Conservation (phyloP, 2,113 vertebrate species). For the Lontra canadensis region DNA sequence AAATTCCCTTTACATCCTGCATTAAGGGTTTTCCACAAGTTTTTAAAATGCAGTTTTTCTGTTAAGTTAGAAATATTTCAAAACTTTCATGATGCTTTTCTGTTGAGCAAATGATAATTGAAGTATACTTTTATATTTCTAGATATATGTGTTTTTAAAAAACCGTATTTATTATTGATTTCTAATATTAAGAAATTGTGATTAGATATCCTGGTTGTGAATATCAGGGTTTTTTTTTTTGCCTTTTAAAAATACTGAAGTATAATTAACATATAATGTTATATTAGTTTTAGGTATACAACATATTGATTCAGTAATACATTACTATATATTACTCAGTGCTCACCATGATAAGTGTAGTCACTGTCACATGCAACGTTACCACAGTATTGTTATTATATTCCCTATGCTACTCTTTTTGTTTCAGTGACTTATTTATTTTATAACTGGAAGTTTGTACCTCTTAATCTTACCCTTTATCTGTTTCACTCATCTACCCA, state of each 20-base stretch:
- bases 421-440: not conserved
- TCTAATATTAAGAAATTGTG: not conserved
- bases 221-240: not conserved
- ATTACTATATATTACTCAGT: not conserved
- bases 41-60: not conserved
- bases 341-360: not conserved
- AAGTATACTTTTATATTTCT: not conserved
- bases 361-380: not conserved
- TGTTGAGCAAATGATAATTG: not conserved
- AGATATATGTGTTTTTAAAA: not conserved
- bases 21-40: not conserved
- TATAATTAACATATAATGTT: not conserved
- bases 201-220: not conserved
- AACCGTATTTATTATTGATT: not conserved
- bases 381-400: not conserved
- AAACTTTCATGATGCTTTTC: not conserved
- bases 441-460: not conserved
- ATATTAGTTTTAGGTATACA: not conserved
- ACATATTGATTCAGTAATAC: not conserved
- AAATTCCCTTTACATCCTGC: not conserved
- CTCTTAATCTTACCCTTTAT: not conserved
- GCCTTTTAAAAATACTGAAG: not conserved
- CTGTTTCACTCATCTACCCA: not conserved
- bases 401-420: not conserved
- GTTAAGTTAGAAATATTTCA: not conserved